A percentile compares a stretch with the other conserved stretches of the same genome.
phyloP scores from a whole-genome alignment of 2,888 invertebrate species.

The Drosophila falleni region DNA sequence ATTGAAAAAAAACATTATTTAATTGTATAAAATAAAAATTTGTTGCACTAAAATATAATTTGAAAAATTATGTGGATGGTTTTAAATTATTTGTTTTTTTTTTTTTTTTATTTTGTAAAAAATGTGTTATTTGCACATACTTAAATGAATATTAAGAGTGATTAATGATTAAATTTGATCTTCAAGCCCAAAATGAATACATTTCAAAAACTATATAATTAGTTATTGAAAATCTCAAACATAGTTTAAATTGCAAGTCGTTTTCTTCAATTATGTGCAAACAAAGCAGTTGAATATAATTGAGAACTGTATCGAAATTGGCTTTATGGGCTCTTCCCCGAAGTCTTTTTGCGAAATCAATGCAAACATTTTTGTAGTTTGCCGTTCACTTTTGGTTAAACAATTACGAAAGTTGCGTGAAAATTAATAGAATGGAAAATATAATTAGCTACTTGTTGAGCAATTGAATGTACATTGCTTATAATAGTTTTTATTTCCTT shows the following conservation, averaged over 20 bases:
- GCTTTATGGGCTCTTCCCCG: slow-evolving; percentile 26
- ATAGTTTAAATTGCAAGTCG: background rate
- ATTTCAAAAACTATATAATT: background rate
- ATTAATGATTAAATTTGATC: background rate
- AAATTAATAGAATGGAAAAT: slow-evolving; percentile 77
- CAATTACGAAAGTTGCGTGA: slow-evolving; percentile 68
- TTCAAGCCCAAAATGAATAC: background rate
- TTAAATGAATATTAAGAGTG: background rate
- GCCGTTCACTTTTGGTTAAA: slow-evolving; percentile 65
- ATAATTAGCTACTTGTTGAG: slow-evolving; percentile 28
- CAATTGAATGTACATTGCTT: slow-evolving; percentile 44
- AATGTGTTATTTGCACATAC: too few relatives aligned
- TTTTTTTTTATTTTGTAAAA: too few relatives aligned
- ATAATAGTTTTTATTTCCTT: slow-evolving; percentile 9
- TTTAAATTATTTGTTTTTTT: too few relatives aligned
- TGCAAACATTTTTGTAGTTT: slow-evolving; percentile 23
- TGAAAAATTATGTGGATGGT: too few relatives aligned
- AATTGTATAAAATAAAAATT: too few relatives aligned
- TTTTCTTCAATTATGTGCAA: slow-evolving; percentile 6
- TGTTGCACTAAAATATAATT: too few relatives aligned
- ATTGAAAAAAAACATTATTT: too few relatives aligned
- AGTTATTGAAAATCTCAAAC: background rate
- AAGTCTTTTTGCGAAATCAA: slow-evolving; percentile 43
- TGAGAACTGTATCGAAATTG: slow-evolving; percentile 26
- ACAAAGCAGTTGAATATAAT: slow-evolving; percentile 6